These are phyloP conservation scores for Drepana arcuata DNA, from an alignment of 1,140 invertebrate species.

Conservation along the genomic window DNA sequence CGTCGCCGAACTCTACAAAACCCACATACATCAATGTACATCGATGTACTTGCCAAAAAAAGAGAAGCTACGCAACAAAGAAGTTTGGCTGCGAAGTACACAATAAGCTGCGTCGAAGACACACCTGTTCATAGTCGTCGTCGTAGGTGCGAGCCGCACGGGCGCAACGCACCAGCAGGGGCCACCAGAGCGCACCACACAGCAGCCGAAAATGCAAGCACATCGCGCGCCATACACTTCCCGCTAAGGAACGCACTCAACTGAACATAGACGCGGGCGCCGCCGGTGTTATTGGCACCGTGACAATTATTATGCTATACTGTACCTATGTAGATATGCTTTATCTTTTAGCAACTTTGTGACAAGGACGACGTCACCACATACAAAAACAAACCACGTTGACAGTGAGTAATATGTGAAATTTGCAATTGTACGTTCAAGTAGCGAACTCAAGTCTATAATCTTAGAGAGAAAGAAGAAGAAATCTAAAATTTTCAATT, in stretches of 20 bases:
- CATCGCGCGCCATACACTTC: conserved; percentile 65
- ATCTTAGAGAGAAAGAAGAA: no score
- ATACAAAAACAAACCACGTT: no score
- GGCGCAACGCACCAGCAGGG: conserved; percentile 56
- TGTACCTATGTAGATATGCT: conserved; percentile 29
- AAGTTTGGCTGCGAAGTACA: conserved; percentile 29
- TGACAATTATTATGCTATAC: conserved; percentile 36
- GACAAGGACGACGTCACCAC: conserved; percentile 26
- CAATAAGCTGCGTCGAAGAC: conserved; percentile 41
- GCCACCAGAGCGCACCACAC: conserved; percentile 64
- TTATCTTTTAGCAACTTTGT: conserved; percentile 48
- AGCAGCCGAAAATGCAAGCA: conserved; percentile 62
- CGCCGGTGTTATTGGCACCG: conserved; percentile 51
- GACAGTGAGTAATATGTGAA: no score
- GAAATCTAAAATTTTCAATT: no score
- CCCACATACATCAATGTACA: no score
- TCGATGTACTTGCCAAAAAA: conserved; percentile 36
- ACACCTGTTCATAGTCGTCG: conserved; percentile 66
- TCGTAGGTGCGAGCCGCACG: conserved; percentile 47
- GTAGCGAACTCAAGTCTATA: no score
- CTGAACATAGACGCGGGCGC: conserved; percentile 58
- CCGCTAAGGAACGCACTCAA: conserved; percentile 58
- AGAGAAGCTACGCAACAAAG: conserved; percentile 44
- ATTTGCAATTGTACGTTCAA: no score
- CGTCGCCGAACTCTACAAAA: conserved; percentile 32